Evolutionary conservation across 2,797 vertebrate species (phyloP), one percentile per base, ranked within the genome.

Genomic region (Gambusia yucatana): DNA sequence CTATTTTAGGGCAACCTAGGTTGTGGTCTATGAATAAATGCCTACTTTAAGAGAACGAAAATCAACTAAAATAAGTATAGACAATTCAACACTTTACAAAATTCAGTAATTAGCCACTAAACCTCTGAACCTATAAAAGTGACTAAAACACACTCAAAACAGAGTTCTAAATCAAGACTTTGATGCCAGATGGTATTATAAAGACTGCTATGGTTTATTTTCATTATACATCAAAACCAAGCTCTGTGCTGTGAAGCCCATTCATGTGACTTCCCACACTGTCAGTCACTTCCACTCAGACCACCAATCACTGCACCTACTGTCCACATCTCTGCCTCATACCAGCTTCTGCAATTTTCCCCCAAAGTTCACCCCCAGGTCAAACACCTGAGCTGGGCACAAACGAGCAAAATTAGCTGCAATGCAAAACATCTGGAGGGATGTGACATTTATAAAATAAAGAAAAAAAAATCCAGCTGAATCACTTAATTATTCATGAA

Each of bases 291-390:
- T 61, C 9, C 81, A 43, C 77, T 74, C 44, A 80, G 72, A 80
- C 9, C 82, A 39, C 77, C 33, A 86, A 74, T 76, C 80, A 83
- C 77, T 84, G 70, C 84, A 82, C 78, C 85, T 78, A 76, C 55
- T 77, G 75, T 87, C 87, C 79, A 90, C 86, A 88, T 90, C 85
- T 83, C 77, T 83, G 81, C 85, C 84, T 90, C 75, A 61, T 13
- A 86, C 85, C 81, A 91, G 87, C 81, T 59, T 14, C 88, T 89
- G 83, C 86, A 88, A 89, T 92, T 88, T 88, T 76, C 33, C 82
- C 80, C 82, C 80, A 84, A 92, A 93, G 92, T 94, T 93, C 92
- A 93, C 83, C 22, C 83, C 36, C 78, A 79, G 93, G 92, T 94
- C 88, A 93, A 89, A 91, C 84, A 88, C 88, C 83, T 84, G 82